Evolutionary conservation across 2,888 invertebrate genomes (phyloP).

Genomic region (Plebejus anna): DNA sequence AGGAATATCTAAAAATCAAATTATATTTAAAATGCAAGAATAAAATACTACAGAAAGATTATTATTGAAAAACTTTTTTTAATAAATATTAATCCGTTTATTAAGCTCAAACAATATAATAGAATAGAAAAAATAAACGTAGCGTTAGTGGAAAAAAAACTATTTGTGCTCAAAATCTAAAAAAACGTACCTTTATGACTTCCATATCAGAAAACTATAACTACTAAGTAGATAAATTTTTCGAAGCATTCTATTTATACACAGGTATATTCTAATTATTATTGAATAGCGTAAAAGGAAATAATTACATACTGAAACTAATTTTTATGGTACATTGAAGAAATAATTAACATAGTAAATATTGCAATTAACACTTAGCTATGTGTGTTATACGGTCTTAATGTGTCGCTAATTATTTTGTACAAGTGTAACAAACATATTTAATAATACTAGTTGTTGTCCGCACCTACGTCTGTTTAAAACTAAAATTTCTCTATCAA

Average conservation of each 20-base stretch:
- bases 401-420: neutral
- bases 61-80: too few relatives aligned
- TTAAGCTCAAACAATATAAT: too few relatives aligned
- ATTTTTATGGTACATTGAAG: neutral
- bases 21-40: conserved; percentile 13
- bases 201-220: conserved; percentile 10
- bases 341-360: neutral
- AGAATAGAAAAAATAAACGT: too few relatives aligned
- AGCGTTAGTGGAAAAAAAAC: too few relatives aligned
- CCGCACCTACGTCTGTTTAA: too few relatives aligned
- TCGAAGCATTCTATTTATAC: neutral
- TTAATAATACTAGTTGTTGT: neutral
- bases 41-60: neutral
- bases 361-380: conserved; percentile 7
- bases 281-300: neutral
- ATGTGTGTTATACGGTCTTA: neutral
- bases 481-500: too few relatives aligned
- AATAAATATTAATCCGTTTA: too few relatives aligned
- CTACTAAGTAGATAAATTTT: neutral
- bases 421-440: neutral
- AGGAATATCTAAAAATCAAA: conserved; percentile 30
- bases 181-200: neutral
- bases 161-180: neutral
- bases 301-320: neutral
- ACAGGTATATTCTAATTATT: neutral